Evolutionary conservation across 2,797 vertebrate species (phyloP).

Genomic region (Neosilurus hyrtlii): DNA sequence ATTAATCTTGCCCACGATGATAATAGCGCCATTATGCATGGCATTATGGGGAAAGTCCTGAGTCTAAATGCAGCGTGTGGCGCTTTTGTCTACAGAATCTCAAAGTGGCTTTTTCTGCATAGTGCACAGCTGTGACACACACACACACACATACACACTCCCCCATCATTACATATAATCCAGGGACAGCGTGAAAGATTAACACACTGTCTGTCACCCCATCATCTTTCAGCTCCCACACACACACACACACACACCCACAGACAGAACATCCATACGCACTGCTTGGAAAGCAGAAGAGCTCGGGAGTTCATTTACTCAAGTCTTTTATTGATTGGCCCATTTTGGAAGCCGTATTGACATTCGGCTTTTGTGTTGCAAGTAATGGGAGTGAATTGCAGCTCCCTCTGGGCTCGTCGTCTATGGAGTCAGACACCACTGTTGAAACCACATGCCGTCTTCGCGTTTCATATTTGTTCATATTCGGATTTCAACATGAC

Average conservation of each 20-base stretch:
- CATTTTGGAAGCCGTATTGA: constrained; percentile 30
- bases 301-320: constrained; percentile 10
- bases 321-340: constrained; percentile 9
- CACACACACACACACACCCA: constrained; percentile 5
- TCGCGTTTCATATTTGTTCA: background rate
- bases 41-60: constrained; percentile 28
- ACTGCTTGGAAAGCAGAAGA: background rate
- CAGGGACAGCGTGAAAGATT: constrained; percentile 51
- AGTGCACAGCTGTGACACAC: constrained; percentile 43
- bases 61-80: constrained; percentile 31
- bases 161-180: constrained; percentile 35
- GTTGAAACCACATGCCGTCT: background rate
- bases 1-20: constrained; percentile 25
- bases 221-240: constrained; percentile 17
- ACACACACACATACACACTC: no score
- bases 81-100: constrained; percentile 48
- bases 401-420: constrained; percentile 18
- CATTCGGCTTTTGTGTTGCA: constrained; percentile 15
- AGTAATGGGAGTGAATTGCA: constrained; percentile 28
- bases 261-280: constrained; percentile 1
- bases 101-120: constrained; percentile 9
- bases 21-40: constrained; percentile 39
- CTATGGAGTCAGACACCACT: constrained; percentile 5
- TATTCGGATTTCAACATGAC: background rate
- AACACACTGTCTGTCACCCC: constrained; percentile 53